Evolutionary conservation across 2,888 invertebrate genomes (phyloP).

Genomic region (Xanthia togata): DNA sequence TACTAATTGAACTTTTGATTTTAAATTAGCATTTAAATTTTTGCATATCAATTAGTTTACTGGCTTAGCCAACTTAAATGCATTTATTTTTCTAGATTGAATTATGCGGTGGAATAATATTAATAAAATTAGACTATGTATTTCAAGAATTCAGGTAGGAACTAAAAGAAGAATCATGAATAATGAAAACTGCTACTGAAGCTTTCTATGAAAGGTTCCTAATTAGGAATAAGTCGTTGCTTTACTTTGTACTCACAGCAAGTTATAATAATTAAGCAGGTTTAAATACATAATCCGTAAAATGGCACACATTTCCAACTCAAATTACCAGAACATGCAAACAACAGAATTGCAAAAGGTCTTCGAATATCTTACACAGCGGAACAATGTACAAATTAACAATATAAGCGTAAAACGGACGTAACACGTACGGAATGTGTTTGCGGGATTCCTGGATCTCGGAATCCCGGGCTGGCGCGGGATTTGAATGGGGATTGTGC

Average conservation of each 20-base stretch:
- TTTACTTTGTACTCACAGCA: not conserved
- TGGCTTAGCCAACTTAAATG: constrained; percentile 12
- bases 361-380: constrained; percentile 46
- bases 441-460: constrained; percentile 40
- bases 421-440: constrained; percentile 55
- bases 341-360: constrained; percentile 39
- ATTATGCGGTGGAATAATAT: not conserved
- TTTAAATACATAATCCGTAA: constrained; percentile 1
- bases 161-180: not conserved
- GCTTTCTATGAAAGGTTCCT: not conserved
- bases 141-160: not conserved
- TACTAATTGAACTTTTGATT: not conserved
- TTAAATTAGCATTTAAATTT: not conserved
- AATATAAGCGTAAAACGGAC: constrained; percentile 56
- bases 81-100: not conserved
- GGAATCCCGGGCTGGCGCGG: constrained; percentile 23
- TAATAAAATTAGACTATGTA: not conserved
- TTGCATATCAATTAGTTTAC: not conserved
- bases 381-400: constrained; percentile 61
- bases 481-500: constrained; percentile 52
- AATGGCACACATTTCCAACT: constrained; percentile 18
- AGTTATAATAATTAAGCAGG: not conserved
- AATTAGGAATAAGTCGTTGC: constrained; percentile 11
- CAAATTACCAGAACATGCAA: constrained; percentile 25
- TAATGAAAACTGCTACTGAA: not conserved